phyloP scores from a whole-genome alignment of 37 sponge, comb jelly and placozoan genomes.

The Theonella swinhoei region DNA sequence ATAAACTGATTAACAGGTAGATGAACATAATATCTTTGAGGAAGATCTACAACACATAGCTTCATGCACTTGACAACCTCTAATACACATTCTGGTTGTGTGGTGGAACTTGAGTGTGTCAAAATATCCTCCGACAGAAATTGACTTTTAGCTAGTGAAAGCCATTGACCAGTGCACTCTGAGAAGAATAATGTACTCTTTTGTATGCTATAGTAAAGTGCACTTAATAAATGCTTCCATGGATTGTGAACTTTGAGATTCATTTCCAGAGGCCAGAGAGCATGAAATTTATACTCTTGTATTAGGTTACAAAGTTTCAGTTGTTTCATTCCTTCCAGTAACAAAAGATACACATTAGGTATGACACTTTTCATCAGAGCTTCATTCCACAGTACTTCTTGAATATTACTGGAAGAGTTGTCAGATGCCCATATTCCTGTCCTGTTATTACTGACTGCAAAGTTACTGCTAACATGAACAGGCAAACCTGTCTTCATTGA shows the following conservation, averaged over 20 bases:
- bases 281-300: conserved; percentile 18
- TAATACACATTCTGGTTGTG: not conserved
- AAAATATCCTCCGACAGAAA: conserved; percentile 29
- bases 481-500: conserved; percentile 40
- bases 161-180: not conserved
- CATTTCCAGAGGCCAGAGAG: conserved; percentile 44
- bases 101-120: not conserved
- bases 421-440: conserved; percentile 32
- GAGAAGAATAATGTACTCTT: conserved; percentile 25
- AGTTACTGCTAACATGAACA: conserved; percentile 56
- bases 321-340: conserved; percentile 18
- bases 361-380: conserved; percentile 38
- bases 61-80: conserved; percentile 1
- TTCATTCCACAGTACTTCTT: conserved; percentile 40
- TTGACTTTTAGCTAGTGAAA: not conserved
- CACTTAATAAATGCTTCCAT: conserved; percentile 21
- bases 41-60: conserved; percentile 25
- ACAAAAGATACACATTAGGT: conserved; percentile 12
- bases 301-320: not conserved
- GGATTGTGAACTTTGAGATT: conserved; percentile 15
- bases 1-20: not conserved
- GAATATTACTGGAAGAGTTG: not conserved
- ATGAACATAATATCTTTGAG: not conserved
- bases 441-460: conserved; percentile 55
- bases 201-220: conserved; percentile 1